Evolutionary conservation across 1,140 invertebrate genomes (phyloP).

Genomic region (Batillaria attramentaria): DNA sequence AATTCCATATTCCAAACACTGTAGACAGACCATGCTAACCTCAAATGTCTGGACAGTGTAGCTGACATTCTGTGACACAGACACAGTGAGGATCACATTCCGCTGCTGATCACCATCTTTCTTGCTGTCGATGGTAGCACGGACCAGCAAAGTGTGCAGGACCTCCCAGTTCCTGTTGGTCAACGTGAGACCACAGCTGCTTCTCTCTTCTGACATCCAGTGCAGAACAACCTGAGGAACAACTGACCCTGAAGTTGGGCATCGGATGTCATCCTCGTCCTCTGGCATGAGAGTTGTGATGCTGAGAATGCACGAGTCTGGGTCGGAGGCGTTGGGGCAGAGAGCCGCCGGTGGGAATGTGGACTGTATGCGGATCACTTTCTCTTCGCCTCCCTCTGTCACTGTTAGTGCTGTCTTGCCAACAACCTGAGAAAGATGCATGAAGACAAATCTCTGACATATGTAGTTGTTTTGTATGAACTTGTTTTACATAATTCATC

Average conservation of each 20-base stretch:
- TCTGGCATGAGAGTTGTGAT: background rate
- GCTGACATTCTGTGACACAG: constrained; percentile 1
- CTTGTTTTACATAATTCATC: no score
- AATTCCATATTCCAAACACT: background rate
- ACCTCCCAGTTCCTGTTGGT: constrained; percentile 48
- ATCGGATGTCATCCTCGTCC: constrained; percentile 4
- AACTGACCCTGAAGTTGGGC: background rate
- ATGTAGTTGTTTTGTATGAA: no score
- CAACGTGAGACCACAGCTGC: constrained; percentile 41
- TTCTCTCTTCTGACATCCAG: background rate
- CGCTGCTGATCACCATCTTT: constrained; percentile 49
- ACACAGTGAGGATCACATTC: constrained; percentile 29
- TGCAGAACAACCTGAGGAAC: constrained; percentile 39
- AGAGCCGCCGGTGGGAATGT: constrained; percentile 46
- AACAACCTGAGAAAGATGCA: constrained; percentile 30
- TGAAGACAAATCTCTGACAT: background rate
- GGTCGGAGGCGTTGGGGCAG: constrained; percentile 29
- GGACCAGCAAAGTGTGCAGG: constrained; percentile 35
- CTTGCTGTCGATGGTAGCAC: constrained; percentile 50
- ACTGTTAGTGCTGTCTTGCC: constrained; percentile 31
- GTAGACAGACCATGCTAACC: constrained; percentile 19
- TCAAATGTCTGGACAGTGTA: constrained; percentile 30
- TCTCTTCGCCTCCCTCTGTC: constrained; percentile 40
- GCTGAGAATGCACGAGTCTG: background rate
- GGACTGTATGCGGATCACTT: constrained; percentile 32